These are phyloP conservation scores for Neuroterus valhalla DNA, from an alignment of 1,140 invertebrate genomes.

Conservation along the genomic window DNA sequence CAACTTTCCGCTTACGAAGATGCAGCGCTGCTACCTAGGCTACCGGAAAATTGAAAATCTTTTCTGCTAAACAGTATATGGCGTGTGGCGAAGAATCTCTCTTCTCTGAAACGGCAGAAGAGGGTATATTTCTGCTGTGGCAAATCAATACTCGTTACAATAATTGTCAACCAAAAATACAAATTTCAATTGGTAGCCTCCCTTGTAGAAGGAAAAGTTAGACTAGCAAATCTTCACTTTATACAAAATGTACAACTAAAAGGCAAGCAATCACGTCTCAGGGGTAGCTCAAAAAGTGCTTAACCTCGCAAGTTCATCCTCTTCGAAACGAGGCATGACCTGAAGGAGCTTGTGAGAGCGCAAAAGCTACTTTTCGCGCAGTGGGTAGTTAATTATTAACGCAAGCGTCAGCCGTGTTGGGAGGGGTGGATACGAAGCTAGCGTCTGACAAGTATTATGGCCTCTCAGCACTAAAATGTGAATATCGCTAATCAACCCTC, in stretches of 20 bases:
- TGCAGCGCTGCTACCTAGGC: too few relatives aligned
- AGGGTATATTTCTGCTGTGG: too few relatives aligned
- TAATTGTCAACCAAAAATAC: too few relatives aligned
- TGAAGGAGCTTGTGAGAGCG: slow-evolving; percentile 44
- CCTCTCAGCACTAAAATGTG: slow-evolving; percentile 46
- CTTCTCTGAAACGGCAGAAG: too few relatives aligned
- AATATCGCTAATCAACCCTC: slow-evolving; percentile 39
- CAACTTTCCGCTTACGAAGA: too few relatives aligned
- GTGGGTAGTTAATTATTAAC: slow-evolving; percentile 65
- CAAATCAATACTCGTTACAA: too few relatives aligned
- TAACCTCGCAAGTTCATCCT: slow-evolving; percentile 36
- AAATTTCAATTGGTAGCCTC: too few relatives aligned
- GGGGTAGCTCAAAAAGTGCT: slow-evolving; percentile 27
- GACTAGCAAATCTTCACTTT: not conserved
- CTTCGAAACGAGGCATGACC: slow-evolving; percentile 53
- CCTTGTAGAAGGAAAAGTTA: not conserved
- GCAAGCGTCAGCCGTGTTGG: slow-evolving; percentile 47
- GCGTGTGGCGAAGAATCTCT: too few relatives aligned
- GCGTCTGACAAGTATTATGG: slow-evolving; percentile 27
- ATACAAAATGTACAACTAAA: not conserved
- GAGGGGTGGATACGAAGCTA: slow-evolving; percentile 39
- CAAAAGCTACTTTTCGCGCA: slow-evolving; percentile 49
- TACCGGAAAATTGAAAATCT: too few relatives aligned
- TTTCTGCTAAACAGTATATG: too few relatives aligned
- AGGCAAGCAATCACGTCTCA: slow-evolving; percentile 15